Base-by-base conservation (phyloP, 2,888 invertebrate species). In the Allophyes oxyacanthae region DNA sequence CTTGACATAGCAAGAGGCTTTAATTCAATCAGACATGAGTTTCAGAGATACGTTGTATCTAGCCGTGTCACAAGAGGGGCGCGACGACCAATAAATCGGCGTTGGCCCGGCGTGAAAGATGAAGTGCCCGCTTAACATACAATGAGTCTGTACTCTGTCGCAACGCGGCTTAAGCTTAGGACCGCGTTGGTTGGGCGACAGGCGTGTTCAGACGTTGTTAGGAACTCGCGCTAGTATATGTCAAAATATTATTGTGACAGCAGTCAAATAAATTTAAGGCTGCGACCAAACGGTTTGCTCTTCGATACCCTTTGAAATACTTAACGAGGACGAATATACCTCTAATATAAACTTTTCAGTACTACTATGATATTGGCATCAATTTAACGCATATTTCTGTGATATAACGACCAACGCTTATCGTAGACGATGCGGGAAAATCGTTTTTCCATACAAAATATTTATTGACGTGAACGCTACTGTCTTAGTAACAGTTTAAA, bases 71-170 rank as follows among this genome's bases (percentile, higher is more conserved):
- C 86, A 79, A 77, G 83, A 86, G 87, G 89, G 92, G 92, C 88
- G 91, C 85, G 92, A 84, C 89, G 77, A 75, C 88, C 82, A 91
- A 92, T 93, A 93, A 93, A 93, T 93, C 88, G 89, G 80, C 86
- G 86, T 83, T 81, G 77, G 82, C 81, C 81, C 78, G 78, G 84
- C 86, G 88, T 86, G 89, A 90, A 88, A 91, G 92, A 93, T 88
- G 93, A 89, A 92, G 92, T 92, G 88, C 89, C 83, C 91, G 89
- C 86, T 94, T 94, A 90, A 91, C 93, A 94, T 94, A 94, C 92
- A 94, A 94, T 94, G 92, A 90, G 89, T 80, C 82, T 83, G 84
- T 78, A 80, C 77, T 83, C 81, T 90, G 87, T 87, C 87, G 90
- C 90, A 90, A 90, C 79, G 74, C 78, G 78, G 74, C 81, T 81